These are phyloP conservation scores for Merops nubicus DNA, from an alignment of 2,113 vertebrate genomes.

Conservation along the genomic window DNA sequence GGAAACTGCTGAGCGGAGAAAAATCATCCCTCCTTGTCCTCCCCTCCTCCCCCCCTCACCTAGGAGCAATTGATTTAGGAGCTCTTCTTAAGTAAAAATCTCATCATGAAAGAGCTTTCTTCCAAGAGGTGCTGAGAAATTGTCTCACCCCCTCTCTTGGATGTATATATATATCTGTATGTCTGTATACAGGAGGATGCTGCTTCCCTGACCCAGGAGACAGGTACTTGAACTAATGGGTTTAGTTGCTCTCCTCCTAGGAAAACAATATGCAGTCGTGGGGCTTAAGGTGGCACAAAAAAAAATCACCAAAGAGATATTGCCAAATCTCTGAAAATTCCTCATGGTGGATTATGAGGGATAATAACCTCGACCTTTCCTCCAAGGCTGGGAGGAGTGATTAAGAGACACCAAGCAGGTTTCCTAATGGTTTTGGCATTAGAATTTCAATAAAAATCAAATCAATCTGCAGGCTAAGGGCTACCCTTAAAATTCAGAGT, in stretches of 20 bases:
- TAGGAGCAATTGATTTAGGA: slow-evolving; percentile 62
- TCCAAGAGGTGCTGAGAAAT: slow-evolving; percentile 3
- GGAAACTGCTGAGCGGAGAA: slow-evolving; percentile 58
- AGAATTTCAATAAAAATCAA: slow-evolving; percentile 1
- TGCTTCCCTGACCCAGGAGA: not conserved
- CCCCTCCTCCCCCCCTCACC: not conserved
- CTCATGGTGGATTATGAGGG: not conserved
- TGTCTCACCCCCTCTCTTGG: not conserved
- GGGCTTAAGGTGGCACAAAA: not conserved
- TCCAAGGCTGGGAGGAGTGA: not conserved
- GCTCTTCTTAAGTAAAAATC: slow-evolving; percentile 62
- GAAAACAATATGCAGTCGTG: not conserved
- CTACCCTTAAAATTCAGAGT: not conserved
- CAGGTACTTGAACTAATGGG: not conserved
- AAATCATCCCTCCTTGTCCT: not conserved
- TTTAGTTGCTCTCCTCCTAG: not conserved
- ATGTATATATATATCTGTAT: not conserved
- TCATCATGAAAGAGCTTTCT: slow-evolving; percentile 66
- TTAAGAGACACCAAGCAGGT: not conserved
- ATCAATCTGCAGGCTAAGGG: not conserved
- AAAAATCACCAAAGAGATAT: not conserved
- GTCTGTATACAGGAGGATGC: not conserved
- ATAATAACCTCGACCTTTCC: slow-evolving; percentile 36
- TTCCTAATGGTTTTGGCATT: not conserved
- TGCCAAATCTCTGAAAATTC: not conserved